Evolutionary conservation across 2,888 invertebrate species (phyloP).

Genomic region (Ligdia adustata): DNA sequence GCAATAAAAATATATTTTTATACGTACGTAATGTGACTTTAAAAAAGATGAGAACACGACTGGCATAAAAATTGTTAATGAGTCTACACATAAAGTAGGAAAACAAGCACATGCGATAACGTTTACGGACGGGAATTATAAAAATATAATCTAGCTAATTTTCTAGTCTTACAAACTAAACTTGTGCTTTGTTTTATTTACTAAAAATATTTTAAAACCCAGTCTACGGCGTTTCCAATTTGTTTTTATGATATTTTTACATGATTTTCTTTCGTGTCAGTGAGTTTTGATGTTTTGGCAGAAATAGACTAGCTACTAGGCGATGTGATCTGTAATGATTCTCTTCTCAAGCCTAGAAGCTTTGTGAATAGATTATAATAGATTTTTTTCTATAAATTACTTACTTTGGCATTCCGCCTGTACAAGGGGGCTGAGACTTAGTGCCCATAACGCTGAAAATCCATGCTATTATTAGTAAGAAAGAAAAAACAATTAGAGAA

Average conservation of each 20-base stretch:
- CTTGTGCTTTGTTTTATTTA: conserved; percentile 23
- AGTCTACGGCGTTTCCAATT: conserved; percentile 55
- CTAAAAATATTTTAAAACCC: conserved; percentile 43
- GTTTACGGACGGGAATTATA: conserved; percentile 2
- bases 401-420: conserved; percentile 84
- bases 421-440: conserved; percentile 78
- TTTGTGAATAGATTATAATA: conserved; percentile 38
- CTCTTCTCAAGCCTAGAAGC: conserved; percentile 55
- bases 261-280: conserved; percentile 26
- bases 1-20: conserved; percentile 27
- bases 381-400: conserved; percentile 52
- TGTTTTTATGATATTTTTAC: conserved; percentile 27
- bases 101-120: conserved; percentile 22
- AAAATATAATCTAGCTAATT: conserved; percentile 11
- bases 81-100: conserved; percentile 15
- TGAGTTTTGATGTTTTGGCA: conserved; percentile 29
- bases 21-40: conserved; percentile 20
- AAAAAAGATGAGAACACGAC: conserved; percentile 24
- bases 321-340: conserved; percentile 42
- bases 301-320: conserved; percentile 29
- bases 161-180: conserved; percentile 21
- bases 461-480: conserved; percentile 81
- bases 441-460: conserved; percentile 83
- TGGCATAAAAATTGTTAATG: conserved; percentile 22
- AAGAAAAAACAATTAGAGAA: conserved; percentile 57